Base-by-base conservation (phyloP, 2,113 vertebrate genomes). In the Clupea harengus region DNA sequence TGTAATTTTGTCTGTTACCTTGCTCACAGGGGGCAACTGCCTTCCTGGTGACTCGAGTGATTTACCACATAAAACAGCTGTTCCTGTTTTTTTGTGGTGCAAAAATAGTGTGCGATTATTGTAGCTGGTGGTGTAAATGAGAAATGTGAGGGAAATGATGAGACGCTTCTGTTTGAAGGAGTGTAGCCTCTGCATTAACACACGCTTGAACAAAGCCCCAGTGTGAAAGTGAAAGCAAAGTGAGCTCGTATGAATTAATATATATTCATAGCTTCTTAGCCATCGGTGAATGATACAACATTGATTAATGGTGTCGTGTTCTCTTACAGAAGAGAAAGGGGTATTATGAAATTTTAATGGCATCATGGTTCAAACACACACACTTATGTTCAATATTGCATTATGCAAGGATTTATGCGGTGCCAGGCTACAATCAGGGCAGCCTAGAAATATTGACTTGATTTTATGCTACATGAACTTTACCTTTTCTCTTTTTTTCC, bases 301-400 rank as follows among this genome's bases (percentile, higher is more conserved):
- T 15, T 72, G 45, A 84, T 50, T 84, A 84, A 67, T 49, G 28
- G 72, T 44, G 75, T 28, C 46, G 2, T 54, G 25, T 83, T 84
- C 46, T 82, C 50, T 1, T 81, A 32, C 25, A 81, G 80, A 44
- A 39, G 2, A 39, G 72, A 32, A 15, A 39, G 15, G 13, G 72
- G 45, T 49, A 15, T 22, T 64, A 80, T 85, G 72, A 82, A 89
- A 87, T 10, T 87, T 81, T 81, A 52, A 64, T 82, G 15, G 82
- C 57, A 44, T 78, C 72, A 60, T 25, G 46, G 44, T 39, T 45
- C 45, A 78, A 39, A 85, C 67, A 22, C 6, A 22, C 6, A n/a
- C 44, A 28, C 64, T 15, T n/a, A 11, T 17, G 3, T 83, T 89
- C 15, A 75, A 50, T 89, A 57, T 81, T 84, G 72, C 13, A 49